These are phyloP conservation scores for Hyphantria cunea DNA, from an alignment of 1,140 invertebrate species.

Conservation along the genomic window DNA sequence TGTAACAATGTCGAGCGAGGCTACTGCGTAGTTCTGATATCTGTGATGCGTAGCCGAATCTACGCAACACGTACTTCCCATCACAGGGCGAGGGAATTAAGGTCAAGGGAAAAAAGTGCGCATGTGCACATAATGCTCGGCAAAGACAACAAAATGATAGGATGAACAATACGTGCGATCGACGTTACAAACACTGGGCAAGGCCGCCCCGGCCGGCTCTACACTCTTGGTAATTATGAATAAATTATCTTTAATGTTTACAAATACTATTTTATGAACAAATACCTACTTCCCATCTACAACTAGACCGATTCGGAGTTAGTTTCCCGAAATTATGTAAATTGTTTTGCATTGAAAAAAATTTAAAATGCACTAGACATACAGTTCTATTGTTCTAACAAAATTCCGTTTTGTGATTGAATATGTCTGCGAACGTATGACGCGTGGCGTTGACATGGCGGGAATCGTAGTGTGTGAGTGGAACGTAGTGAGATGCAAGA, in stretches of 20 bases:
- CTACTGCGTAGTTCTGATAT: conserved; percentile 55
- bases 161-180: conserved; percentile 12
- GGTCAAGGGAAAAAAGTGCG: conserved; percentile 36
- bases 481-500: neutral
- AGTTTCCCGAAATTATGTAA: too few relatives aligned
- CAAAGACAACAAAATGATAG: conserved; percentile 45
- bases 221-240: neutral
- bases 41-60: conserved; percentile 17
- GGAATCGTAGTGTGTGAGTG: neutral
- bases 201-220: neutral
- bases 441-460: neutral
- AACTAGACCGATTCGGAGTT: too few relatives aligned
- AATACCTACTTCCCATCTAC: too few relatives aligned
- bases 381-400: too few relatives aligned
- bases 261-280: too few relatives aligned
- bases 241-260: too few relatives aligned
- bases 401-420: too few relatives aligned
- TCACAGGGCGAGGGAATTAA: conserved; percentile 18
- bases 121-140: conserved; percentile 55
- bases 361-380: too few relatives aligned
- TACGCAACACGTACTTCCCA: conserved; percentile 15
- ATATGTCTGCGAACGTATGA: too few relatives aligned
- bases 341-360: too few relatives aligned
- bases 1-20: conserved; percentile 36
- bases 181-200: neutral